Conservation (phyloP, 2,113 vertebrate genomes). For the Bos javanicus region DNA sequence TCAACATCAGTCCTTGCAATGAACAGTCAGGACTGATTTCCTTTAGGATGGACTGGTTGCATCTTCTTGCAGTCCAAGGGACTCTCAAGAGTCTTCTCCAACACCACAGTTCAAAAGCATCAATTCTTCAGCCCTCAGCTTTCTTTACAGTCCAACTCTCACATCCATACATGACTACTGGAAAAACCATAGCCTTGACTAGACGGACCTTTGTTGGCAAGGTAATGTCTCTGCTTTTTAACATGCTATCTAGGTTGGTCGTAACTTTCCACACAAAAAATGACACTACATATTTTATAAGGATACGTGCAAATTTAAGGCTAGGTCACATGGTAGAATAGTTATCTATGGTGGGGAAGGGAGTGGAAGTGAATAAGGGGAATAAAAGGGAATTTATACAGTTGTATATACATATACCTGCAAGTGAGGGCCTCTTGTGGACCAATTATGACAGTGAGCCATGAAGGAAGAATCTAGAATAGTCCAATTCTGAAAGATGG, state of each 20-base stretch:
- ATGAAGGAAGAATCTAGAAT: not conserved
- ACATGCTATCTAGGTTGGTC: not conserved
- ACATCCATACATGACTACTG: not conserved
- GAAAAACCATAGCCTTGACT: not conserved
- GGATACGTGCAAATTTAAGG: not conserved
- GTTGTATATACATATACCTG: not conserved
- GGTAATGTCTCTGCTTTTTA: not conserved
- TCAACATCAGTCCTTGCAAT: not conserved
- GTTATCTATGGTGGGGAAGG: not conserved
- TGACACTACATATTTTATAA: not conserved
- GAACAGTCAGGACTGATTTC: not conserved
- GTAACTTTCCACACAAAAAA: not conserved
- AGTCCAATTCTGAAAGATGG: not conserved
- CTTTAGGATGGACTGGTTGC: not conserved
- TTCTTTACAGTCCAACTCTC: not conserved
- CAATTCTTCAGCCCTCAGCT: fast-evolving
- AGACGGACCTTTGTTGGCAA: fast-evolving
- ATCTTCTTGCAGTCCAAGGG: not conserved
- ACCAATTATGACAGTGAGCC: not conserved
- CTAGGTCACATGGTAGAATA: not conserved
- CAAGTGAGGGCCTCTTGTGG: not conserved
- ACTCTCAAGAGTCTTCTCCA: not conserved
- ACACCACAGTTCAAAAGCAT: not conserved
- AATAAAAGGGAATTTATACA: not conserved
- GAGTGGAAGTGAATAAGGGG: not conserved